Evolutionary conservation across 2,888 invertebrate species (phyloP).

Genomic region (Bhutanitis thaidina): DNA sequence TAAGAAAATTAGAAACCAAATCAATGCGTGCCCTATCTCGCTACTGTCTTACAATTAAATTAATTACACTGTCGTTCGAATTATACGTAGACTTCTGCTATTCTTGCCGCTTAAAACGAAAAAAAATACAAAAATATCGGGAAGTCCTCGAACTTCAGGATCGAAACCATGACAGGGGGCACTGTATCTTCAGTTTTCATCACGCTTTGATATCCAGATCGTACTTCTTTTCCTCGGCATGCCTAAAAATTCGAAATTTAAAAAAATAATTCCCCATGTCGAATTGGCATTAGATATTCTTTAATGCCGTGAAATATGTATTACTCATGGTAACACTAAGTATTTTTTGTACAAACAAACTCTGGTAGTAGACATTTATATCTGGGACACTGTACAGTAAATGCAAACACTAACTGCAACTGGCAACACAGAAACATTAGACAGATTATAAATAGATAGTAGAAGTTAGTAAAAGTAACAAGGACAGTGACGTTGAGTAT

Average conservation of each 20-base stretch:
- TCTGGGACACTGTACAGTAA: not conserved
- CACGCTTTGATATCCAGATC: slow-evolving; percentile 64
- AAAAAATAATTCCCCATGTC: slow-evolving; percentile 28
- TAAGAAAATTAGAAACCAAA: too few species aligned
- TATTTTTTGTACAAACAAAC: too few species aligned
- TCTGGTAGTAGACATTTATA: not conserved
- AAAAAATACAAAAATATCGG: not conserved
- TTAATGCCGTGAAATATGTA: not conserved
- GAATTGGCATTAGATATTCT: not conserved
- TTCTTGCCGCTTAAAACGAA: too few species aligned
- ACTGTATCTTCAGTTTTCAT: slow-evolving; percentile 30
- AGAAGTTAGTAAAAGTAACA: slow-evolving; percentile 22
- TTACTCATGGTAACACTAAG: not conserved
- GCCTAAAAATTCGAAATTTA: slow-evolving; percentile 49
- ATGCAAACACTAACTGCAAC: not conserved
- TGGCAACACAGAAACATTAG: not conserved
- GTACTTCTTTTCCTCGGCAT: slow-evolving; percentile 69
- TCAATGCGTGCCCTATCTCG: too few species aligned
- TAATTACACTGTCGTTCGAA: too few species aligned
- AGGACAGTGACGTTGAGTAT: not conserved
- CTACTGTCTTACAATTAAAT: too few species aligned
- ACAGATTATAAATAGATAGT: slow-evolving; percentile 14
- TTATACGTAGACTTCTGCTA: too few species aligned
- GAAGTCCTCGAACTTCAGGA: slow-evolving; percentile 19
- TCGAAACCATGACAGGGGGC: slow-evolving; percentile 25